These are phyloP conservation scores for Pollimyrus isidori DNA, from an alignment of 2,113 vertebrate genomes.

Conservation along the genomic window DNA sequence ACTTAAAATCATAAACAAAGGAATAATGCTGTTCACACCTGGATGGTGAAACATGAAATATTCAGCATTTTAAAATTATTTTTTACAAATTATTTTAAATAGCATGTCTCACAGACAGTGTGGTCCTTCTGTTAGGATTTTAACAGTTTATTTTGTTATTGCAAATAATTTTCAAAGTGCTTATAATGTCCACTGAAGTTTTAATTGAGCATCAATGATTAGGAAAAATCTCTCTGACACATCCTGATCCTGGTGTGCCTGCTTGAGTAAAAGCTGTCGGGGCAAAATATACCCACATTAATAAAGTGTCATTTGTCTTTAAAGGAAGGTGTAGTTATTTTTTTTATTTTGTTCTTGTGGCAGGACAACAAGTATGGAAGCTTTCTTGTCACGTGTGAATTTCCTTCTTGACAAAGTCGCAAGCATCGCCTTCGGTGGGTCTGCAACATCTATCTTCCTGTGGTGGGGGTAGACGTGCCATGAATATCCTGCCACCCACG, in stretches of 20 bases:
- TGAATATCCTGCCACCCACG: not conserved
- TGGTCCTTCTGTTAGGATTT: not conserved
- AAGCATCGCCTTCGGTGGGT: not conserved
- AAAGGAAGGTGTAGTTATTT: not conserved
- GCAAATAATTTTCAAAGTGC: not conserved
- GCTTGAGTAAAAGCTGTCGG: not conserved
- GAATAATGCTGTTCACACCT: not conserved
- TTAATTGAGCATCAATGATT: not conserved
- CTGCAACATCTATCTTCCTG: not conserved
- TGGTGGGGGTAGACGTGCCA: not conserved
- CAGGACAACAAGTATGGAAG: not conserved
- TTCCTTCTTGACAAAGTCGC: not conserved
- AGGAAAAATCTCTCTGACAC: not conserved
- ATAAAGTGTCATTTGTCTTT: not conserved
- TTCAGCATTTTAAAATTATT: not conserved
- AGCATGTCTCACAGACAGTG: not conserved
- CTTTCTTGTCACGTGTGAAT: not conserved
- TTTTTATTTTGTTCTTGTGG: not conserved
- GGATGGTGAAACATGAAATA: not conserved
- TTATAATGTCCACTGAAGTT: not conserved
- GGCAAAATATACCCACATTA: not conserved
- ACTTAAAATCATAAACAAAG: not conserved
- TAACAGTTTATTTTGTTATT: not conserved
- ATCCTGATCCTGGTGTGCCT: not conserved
- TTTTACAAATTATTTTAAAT: not conserved